phyloP scores from a whole-genome alignment of 2,888 invertebrate species.

The Formica aserva region DNA sequence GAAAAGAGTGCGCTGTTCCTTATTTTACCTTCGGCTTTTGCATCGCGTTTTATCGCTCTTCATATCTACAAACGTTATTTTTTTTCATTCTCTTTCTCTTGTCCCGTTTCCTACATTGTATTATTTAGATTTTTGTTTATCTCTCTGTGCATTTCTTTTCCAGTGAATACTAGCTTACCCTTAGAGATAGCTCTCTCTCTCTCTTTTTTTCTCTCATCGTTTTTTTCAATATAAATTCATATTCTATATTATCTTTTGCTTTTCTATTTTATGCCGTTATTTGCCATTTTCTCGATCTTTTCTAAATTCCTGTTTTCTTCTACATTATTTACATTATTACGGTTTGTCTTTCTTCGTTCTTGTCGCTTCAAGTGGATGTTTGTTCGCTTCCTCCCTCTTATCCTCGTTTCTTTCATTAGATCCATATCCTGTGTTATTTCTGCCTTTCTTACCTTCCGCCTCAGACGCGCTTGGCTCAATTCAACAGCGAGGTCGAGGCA shows the following conservation, averaged over 20 bases:
- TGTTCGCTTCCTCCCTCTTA: not conserved
- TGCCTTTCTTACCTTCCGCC: constrained; percentile 43
- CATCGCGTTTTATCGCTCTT: constrained; percentile 23
- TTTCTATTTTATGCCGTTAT: not conserved
- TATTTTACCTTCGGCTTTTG: constrained; percentile 21
- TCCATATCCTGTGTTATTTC: constrained; percentile 57
- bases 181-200: not conserved
- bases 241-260: not conserved
- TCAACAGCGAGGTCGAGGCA: constrained; percentile 11
- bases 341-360: constrained; percentile 4
- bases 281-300: not conserved
- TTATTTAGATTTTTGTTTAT: constrained; percentile 14
- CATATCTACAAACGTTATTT: constrained; percentile 13
- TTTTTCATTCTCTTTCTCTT: constrained; percentile 20
- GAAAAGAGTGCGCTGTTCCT: constrained; percentile 24
- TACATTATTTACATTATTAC: constrained; percentile 25
- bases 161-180: not conserved
- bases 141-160: not conserved
- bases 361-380: not conserved
- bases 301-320: constrained; percentile 14
- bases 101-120: not conserved
- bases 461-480: constrained; percentile 26
- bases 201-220: not conserved
- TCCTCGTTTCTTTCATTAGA: constrained; percentile 36
- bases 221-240: constrained; percentile 5